Conservation (phyloP, 2,888 invertebrate genomes). For the Pilophorus perplexus region DNA sequence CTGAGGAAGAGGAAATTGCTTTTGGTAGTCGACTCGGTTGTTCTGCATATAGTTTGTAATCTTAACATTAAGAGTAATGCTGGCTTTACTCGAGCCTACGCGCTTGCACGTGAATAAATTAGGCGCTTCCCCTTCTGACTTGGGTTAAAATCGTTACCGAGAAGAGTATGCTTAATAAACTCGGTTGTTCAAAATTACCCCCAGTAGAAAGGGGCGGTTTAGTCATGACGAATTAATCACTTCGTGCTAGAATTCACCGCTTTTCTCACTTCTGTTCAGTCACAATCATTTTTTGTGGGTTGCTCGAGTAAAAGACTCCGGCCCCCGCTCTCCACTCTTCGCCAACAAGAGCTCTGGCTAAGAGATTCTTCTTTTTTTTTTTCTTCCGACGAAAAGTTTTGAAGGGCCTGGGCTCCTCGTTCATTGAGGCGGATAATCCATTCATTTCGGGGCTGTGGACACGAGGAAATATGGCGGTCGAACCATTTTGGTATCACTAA, state of each 20-base stretch:
- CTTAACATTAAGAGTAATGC: too few species aligned
- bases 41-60: too few species aligned
- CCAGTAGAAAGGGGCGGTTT: background rate
- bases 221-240: conserved; percentile 26
- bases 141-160: background rate
- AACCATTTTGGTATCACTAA: too few species aligned
- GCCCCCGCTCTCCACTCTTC: background rate
- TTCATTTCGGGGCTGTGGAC: conserved; percentile 37
- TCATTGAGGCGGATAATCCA: conserved; percentile 35
- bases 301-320: conserved; percentile 13
- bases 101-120: too few species aligned
- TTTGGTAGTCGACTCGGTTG: too few species aligned
- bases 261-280: conserved; percentile 11
- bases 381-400: background rate
- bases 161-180: conserved; percentile 9
- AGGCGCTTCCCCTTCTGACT: background rate
- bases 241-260: conserved; percentile 23
- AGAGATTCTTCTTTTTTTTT: background rate
- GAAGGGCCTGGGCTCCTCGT: conserved; percentile 15
- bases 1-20: too few species aligned
- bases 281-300: conserved; percentile 18
- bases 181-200: conserved; percentile 7
- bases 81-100: too few species aligned
- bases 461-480: conserved; percentile 13
- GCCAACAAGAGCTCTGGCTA: conserved; percentile 1